Conservation (phyloP, 2,888 invertebrate species). For the Heterodera filipjevi region DNA sequence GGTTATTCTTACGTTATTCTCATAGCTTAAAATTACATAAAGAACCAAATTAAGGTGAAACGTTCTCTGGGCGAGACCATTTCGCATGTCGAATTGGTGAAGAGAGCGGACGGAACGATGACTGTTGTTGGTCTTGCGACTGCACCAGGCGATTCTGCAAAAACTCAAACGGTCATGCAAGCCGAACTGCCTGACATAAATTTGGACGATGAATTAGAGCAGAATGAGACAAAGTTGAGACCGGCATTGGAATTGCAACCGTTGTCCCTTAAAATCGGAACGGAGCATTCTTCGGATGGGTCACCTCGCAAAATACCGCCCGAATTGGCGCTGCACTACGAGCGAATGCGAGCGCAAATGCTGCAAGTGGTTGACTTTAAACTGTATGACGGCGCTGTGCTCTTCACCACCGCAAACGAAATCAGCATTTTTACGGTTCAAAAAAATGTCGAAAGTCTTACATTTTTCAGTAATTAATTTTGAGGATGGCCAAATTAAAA, state of each 20-base stretch:
- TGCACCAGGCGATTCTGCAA: conserved; percentile 24
- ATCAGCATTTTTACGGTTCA: conserved; percentile 23
- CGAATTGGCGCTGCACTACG: conserved; percentile 45
- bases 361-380: conserved; percentile 11
- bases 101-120: conserved; percentile 10
- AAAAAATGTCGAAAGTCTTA: background rate
- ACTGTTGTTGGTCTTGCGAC: conserved; percentile 31
- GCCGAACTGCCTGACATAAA: conserved; percentile 31
- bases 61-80: conserved; percentile 36
- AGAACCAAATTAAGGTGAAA: conserved; percentile 9
- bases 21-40: conserved; percentile 5
- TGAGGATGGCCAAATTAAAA: conserved; percentile 34
- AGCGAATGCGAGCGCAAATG: conserved; percentile 44
- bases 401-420: conserved; percentile 13
- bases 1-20: too few relatives aligned
- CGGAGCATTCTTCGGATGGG: too few relatives aligned
- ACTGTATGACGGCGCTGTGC: conserved; percentile 19
- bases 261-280: conserved; percentile 20
- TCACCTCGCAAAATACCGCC: conserved; percentile 26
- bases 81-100: conserved; percentile 32
- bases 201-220: background rate
- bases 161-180: conserved; percentile 30
- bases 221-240: background rate
- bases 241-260: conserved; percentile 39
- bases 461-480: background rate